Evolutionary conservation across 2,113 vertebrate species (phyloP).

Genomic region (Sinocyclocheilus anophthalmus): DNA sequence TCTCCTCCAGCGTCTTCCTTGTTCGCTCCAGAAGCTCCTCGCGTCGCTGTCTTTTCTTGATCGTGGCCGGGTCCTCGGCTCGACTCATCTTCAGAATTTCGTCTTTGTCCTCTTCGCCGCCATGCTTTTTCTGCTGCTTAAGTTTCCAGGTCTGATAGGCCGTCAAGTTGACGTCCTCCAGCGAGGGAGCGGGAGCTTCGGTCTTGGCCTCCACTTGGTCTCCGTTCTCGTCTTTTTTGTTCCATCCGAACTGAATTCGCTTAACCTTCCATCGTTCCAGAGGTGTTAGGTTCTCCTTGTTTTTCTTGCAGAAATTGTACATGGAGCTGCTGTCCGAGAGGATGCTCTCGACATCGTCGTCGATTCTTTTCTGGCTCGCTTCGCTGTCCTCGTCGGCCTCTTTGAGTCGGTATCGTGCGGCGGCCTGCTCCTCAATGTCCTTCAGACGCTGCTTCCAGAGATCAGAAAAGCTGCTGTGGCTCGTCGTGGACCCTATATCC

Average conservation of each 20-base stretch:
- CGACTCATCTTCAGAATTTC: conserved; percentile 85
- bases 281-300: conserved; percentile 88
- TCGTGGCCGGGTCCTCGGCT: conserved; percentile 76
- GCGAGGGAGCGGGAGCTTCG: conserved; percentile 52
- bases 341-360: conserved; percentile 82
- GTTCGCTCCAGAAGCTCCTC: conserved; percentile 89
- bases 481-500: conserved; percentile 77
- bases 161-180: conserved; percentile 81
- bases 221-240: conserved; percentile 82
- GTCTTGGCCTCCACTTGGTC: conserved; percentile 61
- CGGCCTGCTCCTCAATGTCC: conserved; percentile 87
- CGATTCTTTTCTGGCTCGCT: conserved; percentile 70
- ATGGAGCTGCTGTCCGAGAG: conserved; percentile 87
- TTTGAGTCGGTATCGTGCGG: conserved; percentile 70
- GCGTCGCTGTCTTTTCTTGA: conserved; percentile 85
- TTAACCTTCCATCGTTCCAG: conserved; percentile 94
- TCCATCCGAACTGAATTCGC: conserved; percentile 95
- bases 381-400: conserved; percentile 52
- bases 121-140: conserved; percentile 85
- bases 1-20: conserved; percentile 87
- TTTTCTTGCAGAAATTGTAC: conserved; percentile 91
- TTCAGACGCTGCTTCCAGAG: conserved; percentile 87
- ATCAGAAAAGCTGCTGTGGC: conserved; percentile 80
- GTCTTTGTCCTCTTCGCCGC: conserved; percentile 82
- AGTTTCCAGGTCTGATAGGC: conserved; percentile 96